Evolutionary conservation across 2,888 invertebrate genomes (phyloP).

Genomic region (Lithodes maja): DNA sequence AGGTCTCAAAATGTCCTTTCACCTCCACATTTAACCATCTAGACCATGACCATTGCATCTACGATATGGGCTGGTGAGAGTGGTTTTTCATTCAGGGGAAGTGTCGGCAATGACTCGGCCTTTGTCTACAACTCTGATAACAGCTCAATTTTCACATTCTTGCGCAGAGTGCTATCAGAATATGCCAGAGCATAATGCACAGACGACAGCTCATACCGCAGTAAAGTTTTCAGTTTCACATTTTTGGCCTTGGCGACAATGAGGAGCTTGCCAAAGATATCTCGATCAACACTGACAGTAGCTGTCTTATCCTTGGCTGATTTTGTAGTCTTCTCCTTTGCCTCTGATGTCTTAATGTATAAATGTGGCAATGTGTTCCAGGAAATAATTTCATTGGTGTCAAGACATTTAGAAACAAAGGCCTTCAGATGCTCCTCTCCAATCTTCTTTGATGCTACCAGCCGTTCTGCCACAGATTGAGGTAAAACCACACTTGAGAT

Average conservation of each 20-base stretch:
- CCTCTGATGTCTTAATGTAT: conserved; percentile 4
- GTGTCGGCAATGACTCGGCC: conserved; percentile 24
- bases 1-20: conserved; percentile 9
- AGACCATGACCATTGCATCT: conserved; percentile 14
- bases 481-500: too few species aligned
- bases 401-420: conserved; percentile 2
- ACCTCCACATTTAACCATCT: conserved; percentile 16
- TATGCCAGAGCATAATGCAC: conserved; percentile 18
- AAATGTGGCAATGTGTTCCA: conserved; percentile 9
- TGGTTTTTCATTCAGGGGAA: conserved; percentile 19
- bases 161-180: conserved; percentile 22
- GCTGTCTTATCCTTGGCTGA: not conserved
- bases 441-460: too few species aligned
- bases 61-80: conserved; percentile 17
- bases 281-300: conserved; percentile 17
- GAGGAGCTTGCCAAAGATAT: conserved; percentile 22
- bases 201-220: not conserved
- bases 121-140: conserved; percentile 10
- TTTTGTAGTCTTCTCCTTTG: not conserved
- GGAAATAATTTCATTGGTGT: conserved; percentile 15
- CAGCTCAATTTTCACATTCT: conserved; percentile 16
- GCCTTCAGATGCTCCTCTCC: too few species aligned
- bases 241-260: conserved; percentile 25
- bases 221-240: not conserved
- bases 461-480: too few species aligned